These are phyloP conservation scores for Netelia inedita DNA, from an alignment of 2,888 invertebrate genomes.

Conservation along the genomic window DNA sequence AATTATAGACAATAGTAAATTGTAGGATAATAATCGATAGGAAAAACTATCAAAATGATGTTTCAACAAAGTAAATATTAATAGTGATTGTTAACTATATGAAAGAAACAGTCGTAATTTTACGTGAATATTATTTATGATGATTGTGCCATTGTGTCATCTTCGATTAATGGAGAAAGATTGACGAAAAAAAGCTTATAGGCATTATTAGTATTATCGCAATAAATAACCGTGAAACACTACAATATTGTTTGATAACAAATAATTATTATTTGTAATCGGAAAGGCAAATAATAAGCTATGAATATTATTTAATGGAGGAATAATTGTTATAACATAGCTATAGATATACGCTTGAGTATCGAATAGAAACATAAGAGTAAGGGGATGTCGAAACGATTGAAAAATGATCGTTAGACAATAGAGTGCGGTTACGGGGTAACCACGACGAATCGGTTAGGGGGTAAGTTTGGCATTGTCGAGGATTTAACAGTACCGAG, in stretches of 20 bases:
- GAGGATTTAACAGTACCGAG: conserved; percentile 50
- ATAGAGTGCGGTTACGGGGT: conserved; percentile 48
- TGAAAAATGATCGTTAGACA: conserved; percentile 73
- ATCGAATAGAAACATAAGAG: conserved; percentile 31
- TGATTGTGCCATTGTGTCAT: not conserved
- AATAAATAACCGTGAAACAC: not conserved
- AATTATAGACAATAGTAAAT: too few relatives aligned
- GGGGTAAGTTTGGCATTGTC: conserved; percentile 52
- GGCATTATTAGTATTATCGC: not conserved
- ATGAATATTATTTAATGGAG: not conserved
- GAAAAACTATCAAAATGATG: too few relatives aligned
- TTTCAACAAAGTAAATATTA: too few relatives aligned
- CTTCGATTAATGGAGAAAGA: not conserved
- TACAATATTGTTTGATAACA: not conserved
- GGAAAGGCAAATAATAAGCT: not conserved
- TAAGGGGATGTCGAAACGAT: conserved; percentile 51
- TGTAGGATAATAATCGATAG: too few relatives aligned
- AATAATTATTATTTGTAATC: not conserved
- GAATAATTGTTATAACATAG: not conserved
- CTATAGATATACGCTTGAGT: not conserved
- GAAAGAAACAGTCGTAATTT: too few relatives aligned
- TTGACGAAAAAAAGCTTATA: conserved; percentile 1
- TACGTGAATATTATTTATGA: too few relatives aligned
- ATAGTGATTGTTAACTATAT: too few relatives aligned
- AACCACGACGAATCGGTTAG: conserved; percentile 59